Conservation (phyloP, 2,888 invertebrate genomes). For the Acanthopleura granulata region DNA sequence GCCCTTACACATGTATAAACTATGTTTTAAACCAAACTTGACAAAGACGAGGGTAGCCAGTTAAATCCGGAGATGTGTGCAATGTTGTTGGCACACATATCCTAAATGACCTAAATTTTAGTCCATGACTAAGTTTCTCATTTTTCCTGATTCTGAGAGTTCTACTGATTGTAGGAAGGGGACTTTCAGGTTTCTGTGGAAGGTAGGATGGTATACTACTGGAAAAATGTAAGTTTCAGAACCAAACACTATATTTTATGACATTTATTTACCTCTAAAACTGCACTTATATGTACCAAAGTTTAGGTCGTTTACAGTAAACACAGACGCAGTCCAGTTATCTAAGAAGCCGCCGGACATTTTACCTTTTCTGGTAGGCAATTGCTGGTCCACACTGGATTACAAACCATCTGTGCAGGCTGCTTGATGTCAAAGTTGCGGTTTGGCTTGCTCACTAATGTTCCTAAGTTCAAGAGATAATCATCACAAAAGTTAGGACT, state of each 20-base stretch:
- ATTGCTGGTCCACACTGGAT: slow-evolving; percentile 49
- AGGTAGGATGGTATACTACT: not conserved
- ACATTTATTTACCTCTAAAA: not conserved
- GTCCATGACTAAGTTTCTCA: not conserved
- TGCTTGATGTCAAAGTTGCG: slow-evolving; percentile 44
- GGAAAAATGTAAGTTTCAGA: not conserved
- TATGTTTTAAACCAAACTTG: no score
- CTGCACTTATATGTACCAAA: no score
- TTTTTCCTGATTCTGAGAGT: not conserved
- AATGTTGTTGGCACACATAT: not conserved
- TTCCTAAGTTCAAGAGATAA: not conserved
- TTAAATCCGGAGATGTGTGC: no score
- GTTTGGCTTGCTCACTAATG: slow-evolving; percentile 46
- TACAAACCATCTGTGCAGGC: slow-evolving; percentile 39
- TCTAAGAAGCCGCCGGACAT: no score
- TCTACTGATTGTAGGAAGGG: no score
- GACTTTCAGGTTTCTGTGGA: no score
- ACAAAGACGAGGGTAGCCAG: no score
- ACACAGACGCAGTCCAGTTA: no score
- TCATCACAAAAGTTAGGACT: not conserved
- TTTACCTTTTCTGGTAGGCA: slow-evolving; percentile 47
- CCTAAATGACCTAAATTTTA: not conserved
- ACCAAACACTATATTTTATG: not conserved
- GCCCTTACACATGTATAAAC: no score
- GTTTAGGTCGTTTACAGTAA: no score